Evolutionary conservation across 2,797 vertebrate species (phyloP).

Genomic region (Hippoglossus hippoglossus): DNA sequence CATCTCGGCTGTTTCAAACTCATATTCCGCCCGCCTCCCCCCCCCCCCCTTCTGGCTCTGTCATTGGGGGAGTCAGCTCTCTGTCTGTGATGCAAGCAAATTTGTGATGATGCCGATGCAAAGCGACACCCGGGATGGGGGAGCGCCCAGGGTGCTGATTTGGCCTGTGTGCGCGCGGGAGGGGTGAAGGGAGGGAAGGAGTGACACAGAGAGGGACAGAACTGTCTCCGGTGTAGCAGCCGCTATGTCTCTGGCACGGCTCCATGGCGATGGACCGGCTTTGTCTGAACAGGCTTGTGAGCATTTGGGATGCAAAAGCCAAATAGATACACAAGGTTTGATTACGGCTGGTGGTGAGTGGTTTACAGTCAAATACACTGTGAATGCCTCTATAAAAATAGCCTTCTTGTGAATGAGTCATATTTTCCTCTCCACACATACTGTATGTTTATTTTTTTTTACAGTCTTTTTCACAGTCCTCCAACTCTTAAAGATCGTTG

Average conservation of each 20-base stretch:
- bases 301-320: conserved; percentile 23
- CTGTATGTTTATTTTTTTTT: conserved; percentile 30
- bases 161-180: conserved; percentile 47
- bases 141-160: conserved; percentile 66
- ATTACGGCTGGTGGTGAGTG: conserved; percentile 7
- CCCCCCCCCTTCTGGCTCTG: conserved; percentile 30
- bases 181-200: conserved; percentile 42
- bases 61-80: conserved; percentile 54
- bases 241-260: conserved; percentile 33
- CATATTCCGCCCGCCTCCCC: conserved; percentile 39
- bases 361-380: conserved; percentile 23
- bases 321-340: conserved; percentile 8
- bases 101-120: conserved; percentile 64
- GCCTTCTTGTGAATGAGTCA: conserved; percentile 18
- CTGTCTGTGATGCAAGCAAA: conserved; percentile 55
- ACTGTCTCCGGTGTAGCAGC: conserved; percentile 38
- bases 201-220: conserved; percentile 38
- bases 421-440: conserved; percentile 44
- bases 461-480: neutral
- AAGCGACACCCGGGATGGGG: conserved; percentile 52
- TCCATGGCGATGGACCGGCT: conserved; percentile 8
- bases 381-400: conserved; percentile 40
- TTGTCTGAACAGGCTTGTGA: conserved; percentile 16
- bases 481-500: conserved; percentile 58
- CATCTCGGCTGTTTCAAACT: conserved; percentile 59